Evolutionary conservation across 1,140 invertebrate species (phyloP), one percentile per base, ranked within the genome.

Genomic region (Ips typographus): DNA sequence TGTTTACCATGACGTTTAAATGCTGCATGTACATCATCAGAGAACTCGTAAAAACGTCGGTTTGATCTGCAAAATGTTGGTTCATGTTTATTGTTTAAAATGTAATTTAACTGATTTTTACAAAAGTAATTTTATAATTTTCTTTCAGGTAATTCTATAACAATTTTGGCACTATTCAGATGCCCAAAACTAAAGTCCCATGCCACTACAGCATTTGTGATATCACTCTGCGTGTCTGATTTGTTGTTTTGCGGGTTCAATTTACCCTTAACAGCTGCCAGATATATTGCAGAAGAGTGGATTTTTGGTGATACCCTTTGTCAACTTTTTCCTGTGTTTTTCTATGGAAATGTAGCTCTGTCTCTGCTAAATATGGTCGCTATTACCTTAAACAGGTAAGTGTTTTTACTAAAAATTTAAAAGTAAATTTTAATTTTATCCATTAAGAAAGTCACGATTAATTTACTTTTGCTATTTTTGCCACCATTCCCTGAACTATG

Each of bases 361-460:
- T 94, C 92, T 1, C 81, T 95, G 39, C 84, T 95, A 52, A 94
- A 91, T 75, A 95, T 95, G 90, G 92, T 94, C 41, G 91, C 91
- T 67, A 95, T 95, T 73, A 94, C 94, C 22, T 83, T 95, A 58
- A 95, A 95, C 82, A 89, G 93, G 91, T 94, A 82, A 78, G 44
- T 49, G 22, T 8, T 22, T 22, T 2, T 49, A 49, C 44, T 49
- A 3, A 22, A 49, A 49, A 49, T 8, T 49, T 8, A 49, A 6
- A 49, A 49, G 3, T 49, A 22, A 22, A 22, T 22, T n/a, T n/a
- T n/a, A n/a, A n/a, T n/a, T n/a, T n/a, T 22, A 22, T 22, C 22
- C 22, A 22, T 22, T 22, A 22, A 22, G 22, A 22, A 22, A 22
- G 22, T 22, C 22, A 22, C 0, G 22, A 22, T 22, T 22, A 22